Evolutionary conservation across 2,113 vertebrate species (phyloP), one percentile per base, ranked within the genome.

Genomic region (Nyctereutes procyonoides): DNA sequence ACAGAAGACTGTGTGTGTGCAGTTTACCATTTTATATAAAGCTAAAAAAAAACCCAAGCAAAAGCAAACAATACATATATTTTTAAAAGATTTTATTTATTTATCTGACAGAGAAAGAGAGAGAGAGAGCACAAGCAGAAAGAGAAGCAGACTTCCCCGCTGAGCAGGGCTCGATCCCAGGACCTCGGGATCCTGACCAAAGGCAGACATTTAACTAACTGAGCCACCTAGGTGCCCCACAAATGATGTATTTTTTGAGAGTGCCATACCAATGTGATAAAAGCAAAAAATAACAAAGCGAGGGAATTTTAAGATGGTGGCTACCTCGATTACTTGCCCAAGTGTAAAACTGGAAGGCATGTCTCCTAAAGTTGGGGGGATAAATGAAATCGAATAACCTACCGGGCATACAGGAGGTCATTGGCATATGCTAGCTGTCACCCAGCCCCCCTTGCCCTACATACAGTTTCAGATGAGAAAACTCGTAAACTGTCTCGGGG

Each of bases 381-480:
- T 13, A 13, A 60, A 10, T 10, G 30, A 20, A n/a, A n/a, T 7
- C 3, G 32, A 0, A 4, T 8, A n/a, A 58, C 77, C 20, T 2
- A 11, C 26, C 14, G 0, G 0, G 48, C 15, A 3, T 11, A 2
- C 0, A 13, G 43, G 5, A 5, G 15, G 43, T 17, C n/a, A 14
- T 9, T 51, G 13, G 3, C 16, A 2, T 9, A 3, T 1, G 9
- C 51, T 28, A 2, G 22, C 58, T n/a, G 32, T 69, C 65, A 69
- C 12, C 32, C 7, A 2, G 0, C 12, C 0, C 20, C 28, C n/a
- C n/a, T 32, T 17, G 7, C 26, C 16, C n/a, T 20, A 15, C 48
- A 0, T 1, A 12, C 5, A 63, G 35, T 53, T 74, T 55, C 58
- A 80, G n/a, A 28, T n/a, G 26, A 63, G 28, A 43, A 83, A 58